Conservation (phyloP, 2,888 invertebrate genomes). For the Tetramorium bicarinatum region DNA sequence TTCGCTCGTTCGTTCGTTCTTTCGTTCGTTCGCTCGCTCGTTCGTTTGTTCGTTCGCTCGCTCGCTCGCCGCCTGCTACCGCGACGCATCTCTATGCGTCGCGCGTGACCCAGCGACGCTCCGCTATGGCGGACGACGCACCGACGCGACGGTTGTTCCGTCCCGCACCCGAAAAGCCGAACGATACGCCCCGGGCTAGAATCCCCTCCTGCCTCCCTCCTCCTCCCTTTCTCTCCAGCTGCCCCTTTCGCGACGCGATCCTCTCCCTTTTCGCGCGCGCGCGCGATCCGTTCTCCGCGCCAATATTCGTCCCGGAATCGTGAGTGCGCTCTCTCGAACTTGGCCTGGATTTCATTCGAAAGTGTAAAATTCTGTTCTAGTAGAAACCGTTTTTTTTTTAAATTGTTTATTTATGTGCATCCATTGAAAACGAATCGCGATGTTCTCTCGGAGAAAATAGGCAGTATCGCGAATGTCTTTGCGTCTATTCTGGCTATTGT, state of each 20-base stretch:
- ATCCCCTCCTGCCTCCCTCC: background rate
- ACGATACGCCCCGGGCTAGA: conserved; percentile 23
- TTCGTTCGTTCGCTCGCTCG: too few species aligned
- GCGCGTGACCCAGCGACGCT: conserved; percentile 77
- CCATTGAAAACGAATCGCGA: background rate
- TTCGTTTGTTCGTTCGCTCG: conserved; percentile 56
- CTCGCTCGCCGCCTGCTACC: conserved; percentile 26
- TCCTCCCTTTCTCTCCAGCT: background rate
- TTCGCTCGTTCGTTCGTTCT: background rate
- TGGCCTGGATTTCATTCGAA: background rate
- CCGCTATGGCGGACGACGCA: conserved; percentile 73
- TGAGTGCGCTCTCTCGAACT: background rate
- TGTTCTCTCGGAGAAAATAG: background rate
- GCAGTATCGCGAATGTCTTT: background rate
- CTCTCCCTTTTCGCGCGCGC: background rate
- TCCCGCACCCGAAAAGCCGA: conserved; percentile 47
- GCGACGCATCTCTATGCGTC: conserved; percentile 75
- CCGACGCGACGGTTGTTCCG: conserved; percentile 38
- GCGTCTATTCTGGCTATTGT: background rate
- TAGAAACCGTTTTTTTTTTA: background rate
- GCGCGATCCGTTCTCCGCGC: background rate
- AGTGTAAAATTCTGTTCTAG: background rate
- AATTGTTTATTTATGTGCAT: background rate
- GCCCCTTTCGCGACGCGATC: background rate
- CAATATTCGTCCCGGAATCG: background rate